phyloP scores from a whole-genome alignment of 2,888 invertebrate species.

The Agonopterix subpropinquella region DNA sequence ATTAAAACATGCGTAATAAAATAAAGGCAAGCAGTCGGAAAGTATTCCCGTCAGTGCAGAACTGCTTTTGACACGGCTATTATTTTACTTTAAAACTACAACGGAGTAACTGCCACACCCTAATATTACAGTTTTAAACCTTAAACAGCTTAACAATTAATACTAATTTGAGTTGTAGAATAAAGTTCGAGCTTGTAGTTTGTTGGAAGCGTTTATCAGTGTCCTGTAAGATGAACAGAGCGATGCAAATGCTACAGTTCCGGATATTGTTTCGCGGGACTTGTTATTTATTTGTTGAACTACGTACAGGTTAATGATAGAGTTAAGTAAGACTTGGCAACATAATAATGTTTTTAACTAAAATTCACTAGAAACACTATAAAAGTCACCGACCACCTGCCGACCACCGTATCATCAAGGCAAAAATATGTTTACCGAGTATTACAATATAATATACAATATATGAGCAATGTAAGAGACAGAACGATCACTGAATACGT shows the following conservation, averaged over 20 bases:
- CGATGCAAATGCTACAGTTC: conserved; percentile 47
- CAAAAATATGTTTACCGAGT: too few species aligned
- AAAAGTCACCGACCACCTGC: too few species aligned
- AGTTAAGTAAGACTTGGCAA: conserved; percentile 1
- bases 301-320: background rate
- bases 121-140: conserved; percentile 6
- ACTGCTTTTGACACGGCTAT: conserved; percentile 66
- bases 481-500: too few species aligned
- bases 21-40: conserved; percentile 66
- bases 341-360: too few species aligned
- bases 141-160: conserved; percentile 14
- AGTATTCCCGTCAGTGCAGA: conserved; percentile 58
- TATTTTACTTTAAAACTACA: conserved; percentile 36
- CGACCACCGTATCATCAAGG: too few species aligned
- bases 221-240: conserved; percentile 30
- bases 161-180: conserved; percentile 10
- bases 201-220: conserved; percentile 22
- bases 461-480: too few species aligned
- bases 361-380: too few species aligned
- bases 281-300: conserved; percentile 3
- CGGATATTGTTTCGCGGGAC: conserved; percentile 35
- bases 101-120: conserved; percentile 21
- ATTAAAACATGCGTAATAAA: conserved; percentile 72
- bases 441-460: too few species aligned
- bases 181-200: conserved; percentile 17